Base-by-base conservation (phyloP, 2,888 invertebrate species). In the Pteria penguin region DNA sequence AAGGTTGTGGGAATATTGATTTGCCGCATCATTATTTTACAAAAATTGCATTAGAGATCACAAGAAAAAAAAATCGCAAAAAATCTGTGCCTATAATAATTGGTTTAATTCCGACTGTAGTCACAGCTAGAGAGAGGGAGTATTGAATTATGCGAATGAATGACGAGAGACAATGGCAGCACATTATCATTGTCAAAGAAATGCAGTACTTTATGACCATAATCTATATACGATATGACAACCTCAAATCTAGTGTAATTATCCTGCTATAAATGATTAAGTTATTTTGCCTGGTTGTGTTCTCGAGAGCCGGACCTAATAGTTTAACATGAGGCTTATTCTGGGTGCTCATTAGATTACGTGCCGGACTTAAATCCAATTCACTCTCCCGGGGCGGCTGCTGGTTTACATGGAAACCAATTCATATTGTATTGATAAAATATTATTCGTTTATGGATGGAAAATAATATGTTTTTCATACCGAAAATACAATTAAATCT, bases 231-330 rank as follows among this genome's bases (percentile, higher is more conserved):
- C 58, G 73, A 70, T 72, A 73, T 70, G 76, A 77, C 76, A 73
- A 69, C 55, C 65, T 45, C 65, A 79, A 80, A 80, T 82, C 73
- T 81, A 61, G 52, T 36, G 76, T 80, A 78, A 72, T 79, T 78
- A 68, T 68, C 29, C 52, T 68, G 68, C 68, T 57, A 32, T 57
- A 57, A 68, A 57, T 68, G 68, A 68, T 68, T 33, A 31, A 68
- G 68, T 68, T 68, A 68, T 29, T 31, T 32, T 26, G 24, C 55
- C 54, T 18, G 22, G 57, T 68, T 36, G 3, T 57, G 52, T 32
- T 33, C 68, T 31, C 18, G 5, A 22, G 32, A 31, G 57, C 57
- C 45, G 32, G 45, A 33, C 68, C 57, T 68, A 68, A 68, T 68
- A 52, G 68, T 57, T 31, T 57, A 57, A 52, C 57, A 27, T 55